Conservation (phyloP, 2,888 invertebrate genomes). For the Alitta virens region DNA sequence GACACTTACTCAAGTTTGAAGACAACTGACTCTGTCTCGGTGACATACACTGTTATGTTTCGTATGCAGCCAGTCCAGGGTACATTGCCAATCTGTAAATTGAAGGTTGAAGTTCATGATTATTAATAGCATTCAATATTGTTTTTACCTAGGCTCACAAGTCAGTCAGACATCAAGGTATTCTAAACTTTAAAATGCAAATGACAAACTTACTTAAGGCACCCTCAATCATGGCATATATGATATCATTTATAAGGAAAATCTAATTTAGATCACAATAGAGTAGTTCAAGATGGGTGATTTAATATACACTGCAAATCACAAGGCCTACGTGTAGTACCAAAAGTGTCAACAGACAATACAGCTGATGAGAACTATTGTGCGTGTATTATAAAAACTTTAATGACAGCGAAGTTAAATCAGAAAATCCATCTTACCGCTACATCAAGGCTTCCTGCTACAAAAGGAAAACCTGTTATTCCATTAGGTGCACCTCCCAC, state of each 20-base stretch:
- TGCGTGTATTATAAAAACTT: background rate
- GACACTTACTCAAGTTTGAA: background rate
- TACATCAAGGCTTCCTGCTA: slow-evolving; percentile 1
- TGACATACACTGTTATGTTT: background rate
- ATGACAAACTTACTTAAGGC: too few relatives aligned
- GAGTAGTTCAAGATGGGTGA: too few relatives aligned
- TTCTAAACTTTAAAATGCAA: too few relatives aligned
- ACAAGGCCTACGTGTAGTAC: too few relatives aligned
- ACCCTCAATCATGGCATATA: too few relatives aligned
- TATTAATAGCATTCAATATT: background rate
- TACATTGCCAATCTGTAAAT: background rate
- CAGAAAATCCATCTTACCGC: slow-evolving; percentile 1
- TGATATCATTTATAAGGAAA: too few relatives aligned
- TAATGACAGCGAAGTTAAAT: background rate
- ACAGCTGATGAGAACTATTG: too few relatives aligned
- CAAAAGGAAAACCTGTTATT: slow-evolving; percentile 7
- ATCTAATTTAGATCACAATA: too few relatives aligned
- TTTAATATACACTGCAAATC: too few relatives aligned
- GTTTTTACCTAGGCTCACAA: too few relatives aligned
- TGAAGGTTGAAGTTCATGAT: background rate
- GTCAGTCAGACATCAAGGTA: too few relatives aligned
- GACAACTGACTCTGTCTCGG: background rate
- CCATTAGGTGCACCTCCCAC: slow-evolving; percentile 27
- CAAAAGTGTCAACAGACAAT: too few relatives aligned
- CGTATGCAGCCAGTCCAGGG: background rate